Evolutionary conservation across 2,797 vertebrate species (phyloP), one percentile per base, ranked within the genome.

Genomic region (Dipus sagitta): DNA sequence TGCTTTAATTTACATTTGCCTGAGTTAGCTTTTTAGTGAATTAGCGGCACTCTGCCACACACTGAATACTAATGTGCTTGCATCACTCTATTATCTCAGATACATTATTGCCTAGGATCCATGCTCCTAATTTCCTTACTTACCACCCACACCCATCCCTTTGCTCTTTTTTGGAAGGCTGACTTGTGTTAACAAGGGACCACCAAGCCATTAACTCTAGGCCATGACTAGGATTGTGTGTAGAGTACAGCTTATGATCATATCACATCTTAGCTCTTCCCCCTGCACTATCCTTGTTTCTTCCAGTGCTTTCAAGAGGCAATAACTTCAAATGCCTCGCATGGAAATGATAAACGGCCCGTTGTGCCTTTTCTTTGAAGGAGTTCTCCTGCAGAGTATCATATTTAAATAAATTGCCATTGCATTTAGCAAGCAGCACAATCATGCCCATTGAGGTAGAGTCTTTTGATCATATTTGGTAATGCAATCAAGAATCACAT

Each of bases 381-480:
- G 91, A 88, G 89, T 97, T 98, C 98, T 98, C 98, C 98, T 98
- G 98, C 97, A 97, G 98, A 98, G 98, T 98, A 98, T 98, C 98
- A 97, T 98, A 97, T 98, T 98, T 98, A 98, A 98, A 97, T 97
- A 98, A 98, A 98, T 98, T 98, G 97, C 97, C 96, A 97, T 97
- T 97, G 97, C 98, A 94, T 97, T 98, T 95, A 97, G 96, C 13
- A 42, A 97, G 97, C 95, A 97, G 96, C 86, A 97, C 96, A 98
- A 98, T 98, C 97, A 97, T 97, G 97, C 96, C 97, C 97, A 96
- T 98, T 98, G 88, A 96, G 96, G 95, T 86, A 89, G 97, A 97
- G 91, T 78, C 98, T 98, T 98, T 98, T 98, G 98, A 98, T 98
- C 98, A 98, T 97, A 94, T 96, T 97, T 97, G 97, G 97, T 97